Base-by-base conservation (phyloP, 2,888 invertebrate species). In the Bombyx huttoni region DNA sequence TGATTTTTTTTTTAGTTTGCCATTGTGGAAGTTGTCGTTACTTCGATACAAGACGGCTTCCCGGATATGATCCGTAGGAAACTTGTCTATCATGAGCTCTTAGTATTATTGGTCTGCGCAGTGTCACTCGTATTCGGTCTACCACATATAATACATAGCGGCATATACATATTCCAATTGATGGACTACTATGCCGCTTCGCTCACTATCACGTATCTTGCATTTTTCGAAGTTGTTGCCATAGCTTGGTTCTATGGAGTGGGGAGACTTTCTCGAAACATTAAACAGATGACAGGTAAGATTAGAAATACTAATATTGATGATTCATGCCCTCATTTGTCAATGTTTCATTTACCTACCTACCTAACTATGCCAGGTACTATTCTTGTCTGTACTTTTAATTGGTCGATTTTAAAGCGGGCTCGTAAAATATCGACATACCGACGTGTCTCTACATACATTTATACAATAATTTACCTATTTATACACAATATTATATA, bases 181-280 rank as follows among this genome's bases (percentile, higher is more conserved):
- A 94, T 98, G 90, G 97, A 97, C 75, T 96, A 95, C 73, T 98
- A 96, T 75, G 96, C 97, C n/a, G 96, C 96, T 13, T 95, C 95
- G 48, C 93, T 97, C 64, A 95, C 97, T 52, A 94, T 97, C 51
- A 94, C 97, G 86, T 97, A 96, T 73, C 90, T 97, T 59, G 97
- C 97, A 45, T 97, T 98, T 81, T 97, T 97, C 70, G 97, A 98
- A 90, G 94, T 96, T 50, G 94, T 97, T 52, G 97, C 94, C 8
- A 92, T 98, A 56, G 92, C 96, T 7, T 98, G 97, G 97, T 94
- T 96, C 72, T 98, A 97, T 72, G 97, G 97, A 46, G 94, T 94
- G 0, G 91, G 91, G 53, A 90, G 94, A 63, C 80, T 97, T 55
- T 93, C 95, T 8, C 91, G 91, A 65, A 96, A 97, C 73, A 92